Base-by-base conservation (phyloP, 2,797 vertebrate species). In the Labeo calbasu region DNA sequence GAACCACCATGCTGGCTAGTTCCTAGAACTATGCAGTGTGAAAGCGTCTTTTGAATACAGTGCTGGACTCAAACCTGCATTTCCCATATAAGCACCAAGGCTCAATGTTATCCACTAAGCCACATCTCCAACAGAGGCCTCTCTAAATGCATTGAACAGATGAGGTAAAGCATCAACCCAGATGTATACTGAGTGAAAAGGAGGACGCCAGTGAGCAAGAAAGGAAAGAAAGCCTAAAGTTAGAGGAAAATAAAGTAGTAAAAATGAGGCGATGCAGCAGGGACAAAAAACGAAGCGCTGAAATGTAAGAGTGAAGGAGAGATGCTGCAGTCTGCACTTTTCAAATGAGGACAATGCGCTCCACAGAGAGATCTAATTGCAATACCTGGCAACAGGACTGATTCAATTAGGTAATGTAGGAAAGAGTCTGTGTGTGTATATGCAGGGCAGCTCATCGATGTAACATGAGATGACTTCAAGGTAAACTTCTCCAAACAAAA, bases 91-190 rank as follows among this genome's bases (percentile, higher is more conserved):
- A 10, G 57, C 57, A 53, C 14, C 53, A 72, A 81, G 15, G 55
- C 55, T 8, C 17, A 81, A 7, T 15, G 21, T 43, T 23, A 68
- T 68, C 61, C 19, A 36, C 46, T 51, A 36, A 36, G 13, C 63
- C 72, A 32, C 19, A n/a, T 6, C 17, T 63, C 8, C 13, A 73
- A 36, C 19, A 63, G 8, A 50, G 32, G 28, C 2, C 70, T 73
- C 63, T 19, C 46, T 25, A 36, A 19, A 28, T 73, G 76, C 85
- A 84, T 77, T 87, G 77, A 84, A 88, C 79, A 89, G 83, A 91
- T 86, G 79, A 84, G 77, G 75, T 51, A 77, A 89, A 92, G 85
- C 83, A 88, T 93, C 89, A 91, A 28, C 78, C 21, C 3, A 17
- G 15, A 32, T 32, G 48, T 73, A 32, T 53, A 32, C 17, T 21